Conservation (phyloP, 2,797 vertebrate species). For the Tauraco hartlaubi region DNA sequence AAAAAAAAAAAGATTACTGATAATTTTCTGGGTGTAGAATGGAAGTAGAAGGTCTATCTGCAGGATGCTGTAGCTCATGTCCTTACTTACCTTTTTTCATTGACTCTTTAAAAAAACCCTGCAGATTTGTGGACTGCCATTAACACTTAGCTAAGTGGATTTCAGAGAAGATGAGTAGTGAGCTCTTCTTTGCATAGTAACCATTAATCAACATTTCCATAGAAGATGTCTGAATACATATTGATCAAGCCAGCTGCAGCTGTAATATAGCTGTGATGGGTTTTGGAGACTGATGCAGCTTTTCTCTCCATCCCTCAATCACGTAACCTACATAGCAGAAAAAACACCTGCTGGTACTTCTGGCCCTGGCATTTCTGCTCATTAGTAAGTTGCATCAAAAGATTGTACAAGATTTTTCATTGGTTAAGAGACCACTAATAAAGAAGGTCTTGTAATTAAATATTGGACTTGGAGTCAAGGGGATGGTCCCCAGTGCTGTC, state of each 20-base stretch:
- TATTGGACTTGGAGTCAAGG: neutral
- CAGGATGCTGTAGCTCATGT: neutral
- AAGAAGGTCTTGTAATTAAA: neutral
- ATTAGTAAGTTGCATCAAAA: neutral
- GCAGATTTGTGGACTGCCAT: neutral
- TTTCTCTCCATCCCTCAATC: neutral
- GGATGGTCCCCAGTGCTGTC: neutral
- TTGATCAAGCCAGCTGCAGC: constrained; percentile 51
- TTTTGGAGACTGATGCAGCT: constrained; percentile 21
- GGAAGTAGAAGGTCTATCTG: neutral
- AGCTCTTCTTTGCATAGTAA: constrained; percentile 4
- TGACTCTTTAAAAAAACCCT: neutral
- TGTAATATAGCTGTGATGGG: neutral
- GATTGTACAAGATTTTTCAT: neutral
- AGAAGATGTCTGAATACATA: constrained; percentile 38
- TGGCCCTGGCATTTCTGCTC: neutral
- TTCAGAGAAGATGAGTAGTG: neutral
- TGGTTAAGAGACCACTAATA: neutral
- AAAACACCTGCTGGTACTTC: neutral
- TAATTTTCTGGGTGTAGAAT: neutral
- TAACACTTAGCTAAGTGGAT: neutral
- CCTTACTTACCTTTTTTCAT: neutral
- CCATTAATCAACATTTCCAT: neutral
- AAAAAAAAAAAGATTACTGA: neutral
- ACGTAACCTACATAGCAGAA: neutral